Conservation (phyloP, 1,140 invertebrate species). For the Micrasema longulum region DNA sequence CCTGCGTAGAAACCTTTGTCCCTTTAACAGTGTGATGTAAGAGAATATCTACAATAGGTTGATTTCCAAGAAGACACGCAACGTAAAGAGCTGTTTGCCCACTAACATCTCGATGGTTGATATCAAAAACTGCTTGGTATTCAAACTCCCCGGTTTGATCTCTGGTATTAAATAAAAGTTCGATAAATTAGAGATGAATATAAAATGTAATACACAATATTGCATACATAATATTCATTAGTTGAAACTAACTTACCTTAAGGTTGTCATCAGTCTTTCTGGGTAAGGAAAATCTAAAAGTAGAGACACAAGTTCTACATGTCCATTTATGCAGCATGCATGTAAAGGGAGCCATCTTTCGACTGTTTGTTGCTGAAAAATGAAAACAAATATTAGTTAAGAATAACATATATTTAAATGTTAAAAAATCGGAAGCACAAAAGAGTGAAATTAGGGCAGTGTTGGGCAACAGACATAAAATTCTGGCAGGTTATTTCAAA, state of each 20-base stretch:
- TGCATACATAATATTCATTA: too few relatives aligned
- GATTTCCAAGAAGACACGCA: slow-evolving; percentile 86
- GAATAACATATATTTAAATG: too few relatives aligned
- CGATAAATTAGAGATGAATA: background rate
- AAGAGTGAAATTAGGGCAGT: too few relatives aligned
- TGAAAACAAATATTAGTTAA: slow-evolving; percentile 1
- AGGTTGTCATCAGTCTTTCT: slow-evolving; percentile 74
- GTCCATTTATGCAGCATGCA: slow-evolving; percentile 90
- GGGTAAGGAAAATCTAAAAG: slow-evolving; percentile 89
- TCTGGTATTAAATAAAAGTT: slow-evolving; percentile 61
- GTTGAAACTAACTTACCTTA: slow-evolving; percentile 67
- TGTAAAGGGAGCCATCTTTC: slow-evolving; percentile 94
- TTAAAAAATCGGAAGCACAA: too few relatives aligned
- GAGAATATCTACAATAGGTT: slow-evolving; percentile 82
- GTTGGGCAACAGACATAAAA: too few relatives aligned
- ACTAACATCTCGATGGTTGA: slow-evolving; percentile 90
- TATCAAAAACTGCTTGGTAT: slow-evolving; percentile 89
- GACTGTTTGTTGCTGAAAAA: slow-evolving; percentile 80
- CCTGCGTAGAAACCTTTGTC: slow-evolving; percentile 41
- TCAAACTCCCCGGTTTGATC: slow-evolving; percentile 82
- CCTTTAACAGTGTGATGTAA: slow-evolving; percentile 67
- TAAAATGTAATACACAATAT: background rate
- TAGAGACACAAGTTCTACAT: slow-evolving; percentile 79
- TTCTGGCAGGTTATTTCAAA: too few relatives aligned
- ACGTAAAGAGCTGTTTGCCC: slow-evolving; percentile 92